Percentiles rank a stretch among this genome's conserved stretches.
Evolutionary conservation across 2,888 invertebrate genomes (phyloP).

Genomic region (Abrostola triplasia): DNA sequence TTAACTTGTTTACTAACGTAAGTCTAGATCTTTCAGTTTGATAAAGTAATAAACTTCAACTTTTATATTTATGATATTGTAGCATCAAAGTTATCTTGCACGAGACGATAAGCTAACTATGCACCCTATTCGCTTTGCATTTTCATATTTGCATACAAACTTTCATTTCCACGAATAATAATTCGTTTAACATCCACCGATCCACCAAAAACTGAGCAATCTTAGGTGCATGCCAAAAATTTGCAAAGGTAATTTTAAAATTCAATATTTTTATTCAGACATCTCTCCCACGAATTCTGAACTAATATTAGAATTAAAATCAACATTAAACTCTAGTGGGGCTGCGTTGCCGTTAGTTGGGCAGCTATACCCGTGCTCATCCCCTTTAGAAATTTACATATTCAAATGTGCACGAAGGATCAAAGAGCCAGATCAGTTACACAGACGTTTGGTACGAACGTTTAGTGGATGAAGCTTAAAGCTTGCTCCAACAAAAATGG

Average conservation of each 20-base stretch:
- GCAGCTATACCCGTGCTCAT: conserved; percentile 45
- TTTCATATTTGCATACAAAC: conserved; percentile 21
- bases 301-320: conserved; percentile 53
- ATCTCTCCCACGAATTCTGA: conserved; percentile 29
- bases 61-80: neutral
- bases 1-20: neutral
- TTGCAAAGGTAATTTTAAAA: conserved; percentile 37
- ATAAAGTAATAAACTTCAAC: neutral
- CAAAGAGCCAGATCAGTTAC: conserved; percentile 68
- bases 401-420: conserved; percentile 72
- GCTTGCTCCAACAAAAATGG: conserved; percentile 26
- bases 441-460: conserved; percentile 52
- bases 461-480: conserved; percentile 23
- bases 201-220: conserved; percentile 8
- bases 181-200: conserved; percentile 14
- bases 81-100: conserved; percentile 19
- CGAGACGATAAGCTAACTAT: conserved; percentile 27
- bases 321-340: conserved; percentile 48
- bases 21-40: neutral
- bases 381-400: conserved; percentile 69
- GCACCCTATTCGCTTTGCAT: conserved; percentile 7
- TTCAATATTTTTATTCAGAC: conserved; percentile 27
- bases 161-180: conserved; percentile 13
- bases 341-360: conserved; percentile 44
- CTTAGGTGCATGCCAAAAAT: conserved; percentile 10